Conservation (phyloP, 2,113 vertebrate species). For the Pterocles gutturalis region DNA sequence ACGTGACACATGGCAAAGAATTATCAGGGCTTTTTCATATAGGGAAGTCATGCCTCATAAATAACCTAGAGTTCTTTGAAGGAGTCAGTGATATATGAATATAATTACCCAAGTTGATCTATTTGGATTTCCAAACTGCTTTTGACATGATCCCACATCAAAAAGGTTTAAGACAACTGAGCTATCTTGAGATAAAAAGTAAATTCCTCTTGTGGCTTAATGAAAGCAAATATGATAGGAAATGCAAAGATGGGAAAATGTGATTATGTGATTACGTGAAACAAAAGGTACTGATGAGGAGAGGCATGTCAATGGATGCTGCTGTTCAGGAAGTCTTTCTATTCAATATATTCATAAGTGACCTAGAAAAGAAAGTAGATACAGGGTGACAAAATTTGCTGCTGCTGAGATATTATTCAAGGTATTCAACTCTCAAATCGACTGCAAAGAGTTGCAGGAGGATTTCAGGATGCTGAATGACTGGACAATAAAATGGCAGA, state of each 20-base stretch:
- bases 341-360: slow-evolving; percentile 22
- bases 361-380: slow-evolving; percentile 35
- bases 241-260: not conserved
- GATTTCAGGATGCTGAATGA: slow-evolving; percentile 19
- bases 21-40: not conserved
- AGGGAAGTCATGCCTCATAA: not conserved
- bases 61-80: not conserved
- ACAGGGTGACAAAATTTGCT: not conserved
- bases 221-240: slow-evolving; percentile 18
- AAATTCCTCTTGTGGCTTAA: not conserved
- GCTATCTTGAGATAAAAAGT: not conserved
- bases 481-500: slow-evolving; percentile 54
- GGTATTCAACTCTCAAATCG: not conserved
- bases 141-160: slow-evolving; percentile 27
- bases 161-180: slow-evolving; percentile 32
- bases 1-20: not conserved
- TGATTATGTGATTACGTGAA: not conserved
- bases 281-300: slow-evolving; percentile 11
- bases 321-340: not conserved
- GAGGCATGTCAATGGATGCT: not conserved
- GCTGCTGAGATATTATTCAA: not conserved
- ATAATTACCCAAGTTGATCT: slow-evolving; percentile 8
- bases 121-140: slow-evolving; percentile 11
- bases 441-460: not conserved
- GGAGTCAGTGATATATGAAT: not conserved